Conservation (phyloP, 2,797 vertebrate genomes). For the Austrolebias charrua region DNA sequence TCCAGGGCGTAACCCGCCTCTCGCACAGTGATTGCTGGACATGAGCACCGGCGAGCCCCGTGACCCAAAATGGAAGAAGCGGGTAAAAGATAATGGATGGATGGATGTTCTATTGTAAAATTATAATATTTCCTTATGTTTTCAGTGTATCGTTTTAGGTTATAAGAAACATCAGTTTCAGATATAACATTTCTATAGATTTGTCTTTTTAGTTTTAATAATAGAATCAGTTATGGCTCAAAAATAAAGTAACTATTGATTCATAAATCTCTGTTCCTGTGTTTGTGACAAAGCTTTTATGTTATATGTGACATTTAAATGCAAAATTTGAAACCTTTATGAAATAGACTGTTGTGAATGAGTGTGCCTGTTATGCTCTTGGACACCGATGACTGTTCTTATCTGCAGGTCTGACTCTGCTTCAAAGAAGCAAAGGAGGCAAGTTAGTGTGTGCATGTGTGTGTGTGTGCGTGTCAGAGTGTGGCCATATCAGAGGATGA, state of each 20-base stretch:
- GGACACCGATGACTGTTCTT: conserved; percentile 41
- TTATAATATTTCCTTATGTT: no score
- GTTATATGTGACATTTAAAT: conserved; percentile 46
- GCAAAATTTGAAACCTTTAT: neutral
- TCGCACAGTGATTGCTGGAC: no score
- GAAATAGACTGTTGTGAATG: conserved; percentile 11
- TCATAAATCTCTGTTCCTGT: conserved; percentile 5
- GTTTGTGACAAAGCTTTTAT: conserved; percentile 4
- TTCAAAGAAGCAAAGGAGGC: conserved; percentile 11
- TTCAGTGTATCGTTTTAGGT: no score
- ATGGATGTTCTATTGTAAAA: no score
- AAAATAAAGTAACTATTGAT: neutral
- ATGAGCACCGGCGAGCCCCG: no score
- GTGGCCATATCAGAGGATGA: conserved; percentile 31
- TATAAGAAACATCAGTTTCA: no score
- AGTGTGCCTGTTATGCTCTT: conserved; percentile 23
- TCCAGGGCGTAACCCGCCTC: no score
- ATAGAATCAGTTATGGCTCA: no score
- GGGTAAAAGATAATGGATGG: no score
- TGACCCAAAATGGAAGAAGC: no score
- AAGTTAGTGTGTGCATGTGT: neutral
- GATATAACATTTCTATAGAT: no score
- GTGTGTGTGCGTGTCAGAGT: neutral
- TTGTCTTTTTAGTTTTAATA: no score
- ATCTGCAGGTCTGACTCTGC: conserved; percentile 32